These are phyloP conservation scores for Cercopithecus mona DNA, from an alignment of 2,113 vertebrate species.

Conservation along the genomic window DNA sequence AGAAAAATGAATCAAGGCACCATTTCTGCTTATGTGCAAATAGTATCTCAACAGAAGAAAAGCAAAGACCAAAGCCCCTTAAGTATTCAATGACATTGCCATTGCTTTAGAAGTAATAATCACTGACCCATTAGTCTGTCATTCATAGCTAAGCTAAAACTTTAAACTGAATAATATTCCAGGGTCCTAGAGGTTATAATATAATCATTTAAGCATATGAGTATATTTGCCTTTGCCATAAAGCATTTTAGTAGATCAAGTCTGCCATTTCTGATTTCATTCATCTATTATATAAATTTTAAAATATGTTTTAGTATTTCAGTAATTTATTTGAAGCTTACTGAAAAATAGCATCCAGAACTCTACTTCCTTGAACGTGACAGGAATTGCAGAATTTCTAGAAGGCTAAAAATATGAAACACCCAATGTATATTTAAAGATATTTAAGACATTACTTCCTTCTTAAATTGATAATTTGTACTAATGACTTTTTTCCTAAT, in stretches of 20 bases:
- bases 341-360: not conserved
- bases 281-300: not conserved
- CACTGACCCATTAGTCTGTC: not conserved
- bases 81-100: not conserved
- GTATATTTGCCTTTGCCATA: not conserved
- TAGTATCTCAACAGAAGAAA: not conserved
- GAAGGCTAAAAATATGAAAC: not conserved
- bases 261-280: not conserved
- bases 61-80: not conserved
- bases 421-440: not conserved
- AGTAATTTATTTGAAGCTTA: not conserved
- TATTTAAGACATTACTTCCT: not conserved
- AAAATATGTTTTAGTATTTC: not conserved
- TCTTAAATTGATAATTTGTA: not conserved
- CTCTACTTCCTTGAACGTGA: not conserved
- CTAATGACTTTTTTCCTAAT: not conserved
- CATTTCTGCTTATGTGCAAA: not conserved
- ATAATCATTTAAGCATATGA: not conserved
- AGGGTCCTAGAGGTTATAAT: not conserved
- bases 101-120: not conserved
- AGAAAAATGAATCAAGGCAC: not conserved
- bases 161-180: not conserved
- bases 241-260: not conserved
- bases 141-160: not conserved
- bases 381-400: not conserved